Conservation (phyloP, 2,888 invertebrate species). For the Oligia strigilis region DNA sequence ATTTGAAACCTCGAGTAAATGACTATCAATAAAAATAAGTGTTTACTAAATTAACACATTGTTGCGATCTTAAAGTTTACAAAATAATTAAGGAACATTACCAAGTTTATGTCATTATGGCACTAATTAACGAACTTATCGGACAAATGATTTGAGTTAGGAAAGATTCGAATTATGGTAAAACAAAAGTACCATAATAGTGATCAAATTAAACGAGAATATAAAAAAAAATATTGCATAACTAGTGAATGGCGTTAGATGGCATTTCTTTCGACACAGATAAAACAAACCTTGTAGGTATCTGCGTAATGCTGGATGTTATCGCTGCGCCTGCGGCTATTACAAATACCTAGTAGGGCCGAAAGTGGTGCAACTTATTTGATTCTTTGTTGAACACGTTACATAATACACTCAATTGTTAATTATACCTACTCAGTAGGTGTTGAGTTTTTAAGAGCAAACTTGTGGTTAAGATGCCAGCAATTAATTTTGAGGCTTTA, state of each 20-base stretch:
- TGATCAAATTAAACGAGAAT: not conserved
- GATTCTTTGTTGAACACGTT: constrained; percentile 2
- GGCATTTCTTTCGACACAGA: constrained; percentile 24
- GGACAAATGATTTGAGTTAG: constrained; percentile 3
- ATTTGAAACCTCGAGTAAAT: not conserved
- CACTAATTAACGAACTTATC: constrained; percentile 21
- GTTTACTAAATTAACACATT: constrained; percentile 4
- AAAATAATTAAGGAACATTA: constrained; percentile 25
- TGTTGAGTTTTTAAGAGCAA: not conserved
- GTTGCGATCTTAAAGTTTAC: constrained; percentile 3
- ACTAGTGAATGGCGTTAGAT: not conserved
- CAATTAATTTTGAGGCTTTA: not conserved
- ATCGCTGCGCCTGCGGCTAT: constrained; percentile 19
- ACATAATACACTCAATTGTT: not conserved
- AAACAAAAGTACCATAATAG: not conserved
- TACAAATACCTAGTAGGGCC: not conserved
- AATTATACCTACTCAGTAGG: not conserved
- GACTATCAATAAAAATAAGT: not conserved
- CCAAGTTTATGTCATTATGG: constrained; percentile 17
- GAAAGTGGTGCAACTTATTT: constrained; percentile 6
- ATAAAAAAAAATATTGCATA: constrained; percentile 19
- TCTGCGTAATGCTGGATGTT: not conserved
- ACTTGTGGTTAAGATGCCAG: not conserved
- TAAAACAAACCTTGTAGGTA: not conserved
- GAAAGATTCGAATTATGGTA: not conserved